Conservation (phyloP, 2,888 invertebrate species). For the Drosophila borborema region DNA sequence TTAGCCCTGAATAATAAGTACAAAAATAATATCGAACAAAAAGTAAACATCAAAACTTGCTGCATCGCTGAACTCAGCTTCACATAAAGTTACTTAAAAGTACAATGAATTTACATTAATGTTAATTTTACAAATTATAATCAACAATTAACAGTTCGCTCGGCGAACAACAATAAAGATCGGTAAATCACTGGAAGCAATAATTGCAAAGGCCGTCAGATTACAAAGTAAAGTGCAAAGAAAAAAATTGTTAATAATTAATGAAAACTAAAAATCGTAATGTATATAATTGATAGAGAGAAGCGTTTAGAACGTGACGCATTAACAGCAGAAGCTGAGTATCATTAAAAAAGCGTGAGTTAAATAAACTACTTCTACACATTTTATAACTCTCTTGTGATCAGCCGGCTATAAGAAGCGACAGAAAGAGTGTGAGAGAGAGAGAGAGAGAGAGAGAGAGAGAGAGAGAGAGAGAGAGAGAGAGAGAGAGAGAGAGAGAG, state of each 20-base stretch:
- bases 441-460: background rate
- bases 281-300: background rate
- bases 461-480: background rate
- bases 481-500: background rate
- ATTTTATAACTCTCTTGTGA: conserved; percentile 24
- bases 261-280: conserved; percentile 16
- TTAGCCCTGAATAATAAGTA: conserved; percentile 44
- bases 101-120: conserved; percentile 43
- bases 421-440: background rate
- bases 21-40: conserved; percentile 7
- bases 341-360: conserved; percentile 30
- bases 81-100: conserved; percentile 20
- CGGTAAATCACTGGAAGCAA: conserved; percentile 40
- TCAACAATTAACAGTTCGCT: conserved; percentile 45
- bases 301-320: conserved; percentile 15
- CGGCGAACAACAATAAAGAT: conserved; percentile 28
- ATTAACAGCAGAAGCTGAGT: conserved; percentile 1
- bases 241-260: conserved; percentile 1
- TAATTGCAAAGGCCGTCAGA: conserved; percentile 37
- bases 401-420: conserved; percentile 37
- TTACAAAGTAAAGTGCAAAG: conserved; percentile 8
- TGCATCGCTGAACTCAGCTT: conserved; percentile 48
- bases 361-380: conserved; percentile 29
- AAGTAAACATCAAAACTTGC: conserved; percentile 25
- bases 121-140: conserved; percentile 56